These are phyloP conservation scores for Anableps anableps DNA, from an alignment of 2,797 vertebrate species.

Conservation along the genomic window DNA sequence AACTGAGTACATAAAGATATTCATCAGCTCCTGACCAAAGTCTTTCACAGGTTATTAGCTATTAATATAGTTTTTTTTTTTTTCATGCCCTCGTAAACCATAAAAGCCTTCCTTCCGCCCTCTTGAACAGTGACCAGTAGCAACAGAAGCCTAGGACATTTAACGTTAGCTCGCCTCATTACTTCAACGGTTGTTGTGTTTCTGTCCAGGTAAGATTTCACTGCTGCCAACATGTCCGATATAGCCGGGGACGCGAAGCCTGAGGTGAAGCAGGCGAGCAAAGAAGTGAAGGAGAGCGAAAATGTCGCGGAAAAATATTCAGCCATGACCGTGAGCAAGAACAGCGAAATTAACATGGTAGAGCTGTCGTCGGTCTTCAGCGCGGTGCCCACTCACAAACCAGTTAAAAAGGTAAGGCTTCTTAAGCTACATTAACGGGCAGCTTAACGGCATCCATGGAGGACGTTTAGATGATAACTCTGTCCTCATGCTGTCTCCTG, in stretches of 20 bases:
- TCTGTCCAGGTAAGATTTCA: slow-evolving; percentile 14
- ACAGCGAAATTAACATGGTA: slow-evolving; percentile 76
- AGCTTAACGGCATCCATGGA: neutral
- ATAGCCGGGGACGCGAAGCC: slow-evolving; percentile 66
- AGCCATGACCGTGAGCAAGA: slow-evolving; percentile 80
- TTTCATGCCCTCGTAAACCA: neutral
- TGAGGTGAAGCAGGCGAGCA: slow-evolving; percentile 81
- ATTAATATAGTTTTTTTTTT: neutral
- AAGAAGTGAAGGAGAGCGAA: slow-evolving; percentile 82
- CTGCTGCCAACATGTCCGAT: slow-evolving; percentile 70
- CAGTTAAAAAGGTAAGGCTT: slow-evolving; percentile 78
- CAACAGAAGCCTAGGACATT: slow-evolving; percentile 4
- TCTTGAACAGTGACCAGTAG: slow-evolving; percentile 18
- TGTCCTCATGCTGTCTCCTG: neutral
- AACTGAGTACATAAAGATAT: neutral
- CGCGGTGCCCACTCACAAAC: slow-evolving; percentile 79
- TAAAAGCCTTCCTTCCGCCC: slow-evolving; percentile 6
- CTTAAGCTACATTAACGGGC: neutral
- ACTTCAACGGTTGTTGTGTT: slow-evolving; percentile 4
- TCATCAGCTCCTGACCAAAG: neutral
- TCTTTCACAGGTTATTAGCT: too few relatives aligned
- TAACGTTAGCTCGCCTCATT: slow-evolving; percentile 35
- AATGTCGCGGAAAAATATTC: slow-evolving; percentile 83
- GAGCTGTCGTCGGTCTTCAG: slow-evolving; percentile 75
- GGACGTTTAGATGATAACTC: neutral